Evolutionary conservation across 2,888 invertebrate species (phyloP).

Genomic region (Pollenia griseotomentosa): DNA sequence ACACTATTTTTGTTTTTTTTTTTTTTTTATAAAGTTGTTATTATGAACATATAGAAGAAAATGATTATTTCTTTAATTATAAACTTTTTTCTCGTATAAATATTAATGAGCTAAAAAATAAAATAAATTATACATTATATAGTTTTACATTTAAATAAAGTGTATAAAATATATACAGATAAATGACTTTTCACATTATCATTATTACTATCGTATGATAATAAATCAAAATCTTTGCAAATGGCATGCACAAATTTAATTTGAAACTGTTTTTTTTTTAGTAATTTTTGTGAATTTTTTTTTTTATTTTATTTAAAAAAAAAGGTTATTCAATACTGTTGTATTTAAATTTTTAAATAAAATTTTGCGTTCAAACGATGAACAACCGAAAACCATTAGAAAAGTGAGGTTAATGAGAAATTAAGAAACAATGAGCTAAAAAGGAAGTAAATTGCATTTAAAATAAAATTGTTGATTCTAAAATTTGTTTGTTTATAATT

Average conservation of each 20-base stretch:
- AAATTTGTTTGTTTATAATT: no score
- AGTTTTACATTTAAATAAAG: slow-evolving; percentile 9
- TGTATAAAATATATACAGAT: not conserved
- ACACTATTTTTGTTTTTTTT: slow-evolving; percentile 9
- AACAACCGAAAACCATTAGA: no score
- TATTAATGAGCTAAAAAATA: slow-evolving; percentile 55
- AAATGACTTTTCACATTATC: slow-evolving; percentile 43
- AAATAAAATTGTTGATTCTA: no score
- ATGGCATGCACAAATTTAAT: slow-evolving; percentile 25
- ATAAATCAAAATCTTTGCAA: slow-evolving; percentile 48
- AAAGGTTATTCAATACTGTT: no score
- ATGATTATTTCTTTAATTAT: slow-evolving; percentile 24
- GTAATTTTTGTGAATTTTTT: not conserved
- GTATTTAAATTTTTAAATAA: not conserved
- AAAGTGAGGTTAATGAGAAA: no score
- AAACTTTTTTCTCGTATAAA: slow-evolving; percentile 53
- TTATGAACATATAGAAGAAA: not conserved
- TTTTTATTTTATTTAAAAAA: not conserved
- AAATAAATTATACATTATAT: slow-evolving; percentile 32
- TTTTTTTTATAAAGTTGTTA: not conserved
- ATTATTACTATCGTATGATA: not conserved
- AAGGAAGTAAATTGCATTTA: no score
- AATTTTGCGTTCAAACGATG: not conserved
- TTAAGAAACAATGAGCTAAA: no score
- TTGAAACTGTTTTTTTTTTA: not conserved